Evolutionary conservation across 2,113 vertebrate genomes (phyloP), one percentile per base, ranked within the genome.

Genomic region (Tragelaphus imberbis): DNA sequence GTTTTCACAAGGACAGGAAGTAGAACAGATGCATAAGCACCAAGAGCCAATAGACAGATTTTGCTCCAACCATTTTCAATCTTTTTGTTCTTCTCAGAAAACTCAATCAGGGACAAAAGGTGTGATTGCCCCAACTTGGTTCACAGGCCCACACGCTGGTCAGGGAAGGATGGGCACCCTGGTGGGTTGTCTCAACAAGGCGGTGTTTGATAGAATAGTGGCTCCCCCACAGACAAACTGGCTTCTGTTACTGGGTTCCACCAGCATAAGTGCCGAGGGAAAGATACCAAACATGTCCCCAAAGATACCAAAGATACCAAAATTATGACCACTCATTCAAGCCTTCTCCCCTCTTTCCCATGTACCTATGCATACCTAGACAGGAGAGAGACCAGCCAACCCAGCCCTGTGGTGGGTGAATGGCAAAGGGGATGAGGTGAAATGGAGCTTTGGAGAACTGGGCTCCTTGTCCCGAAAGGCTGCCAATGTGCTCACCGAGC

Each of bases 381-480:
- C 96, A 71, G 91, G 58, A 77, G 97, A 97, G 7, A 94, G 93
- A 85, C 80, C 97, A 5, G 82, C 91, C 77, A 98, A 96, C 17
- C 99, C 99, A 80, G 99, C 99, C 75, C 95, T 99, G 11, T 99
- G 99, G 99, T 99, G 99, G 99, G 98, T 99, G 92, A 98, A 98
- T 80, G 98, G 98, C 56, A 79, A 95, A 92, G 98, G 98, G 47
- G 92, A 93, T 2, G 99, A 99, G 95, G 97, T 99, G 27, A 98
- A 98, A 56, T 99, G 99, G 99, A 98, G 96, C 97, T 99, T 99
- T 95, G 96, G 98, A 71, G 99, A 99, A 94, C 95, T 99, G 94
- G 97, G 98, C 1, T 97, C 97, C 56, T 98, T 99, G 59, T 99
- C 99, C 28, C 97, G 98, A 94, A 98, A 98, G 97, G 98, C 97